Percentiles rank a stretch among this genome's conserved stretches.
Conservation (phyloP, 1,140 invertebrate genomes). For the Nebria ingens region DNA sequence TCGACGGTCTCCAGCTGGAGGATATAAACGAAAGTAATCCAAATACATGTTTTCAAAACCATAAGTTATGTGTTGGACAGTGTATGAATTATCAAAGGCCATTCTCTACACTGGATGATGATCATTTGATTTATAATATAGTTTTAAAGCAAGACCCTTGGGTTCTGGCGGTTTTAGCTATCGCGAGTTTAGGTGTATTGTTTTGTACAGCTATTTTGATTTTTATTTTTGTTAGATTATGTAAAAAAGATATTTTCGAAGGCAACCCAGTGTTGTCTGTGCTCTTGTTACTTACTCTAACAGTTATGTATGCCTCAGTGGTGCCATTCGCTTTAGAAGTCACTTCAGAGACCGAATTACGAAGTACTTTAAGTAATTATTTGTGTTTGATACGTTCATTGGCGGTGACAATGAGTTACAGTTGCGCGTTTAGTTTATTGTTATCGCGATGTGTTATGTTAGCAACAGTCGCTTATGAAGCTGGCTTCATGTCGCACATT, state of each 20-base stretch:
- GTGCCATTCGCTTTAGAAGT: constrained; percentile 43
- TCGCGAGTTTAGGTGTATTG: constrained; percentile 36
- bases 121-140: constrained; percentile 9
- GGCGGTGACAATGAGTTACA: constrained; percentile 40
- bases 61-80: constrained; percentile 13
- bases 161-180: constrained; percentile 38
- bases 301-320: constrained; percentile 43
- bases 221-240: constrained; percentile 37
- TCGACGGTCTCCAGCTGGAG: constrained; percentile 12
- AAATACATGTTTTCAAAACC: constrained; percentile 13
- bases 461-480: constrained; percentile 43
- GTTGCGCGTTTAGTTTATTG: constrained; percentile 42
- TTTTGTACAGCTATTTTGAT: constrained; percentile 38
- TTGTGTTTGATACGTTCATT: constrained; percentile 28
- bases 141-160: constrained; percentile 36
- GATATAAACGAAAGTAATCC: constrained; percentile 8
- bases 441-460: constrained; percentile 45
- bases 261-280: constrained; percentile 39
- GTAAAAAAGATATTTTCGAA: constrained; percentile 37
- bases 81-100: constrained; percentile 16
- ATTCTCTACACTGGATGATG: background rate
- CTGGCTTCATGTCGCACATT: constrained; percentile 48
- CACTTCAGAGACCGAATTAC: constrained; percentile 17
- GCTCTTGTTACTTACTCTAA: constrained; percentile 34
- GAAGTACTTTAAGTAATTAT: background rate